Base-by-base conservation (phyloP, 2,888 invertebrate species). In the Phrixothrix hirtus region DNA sequence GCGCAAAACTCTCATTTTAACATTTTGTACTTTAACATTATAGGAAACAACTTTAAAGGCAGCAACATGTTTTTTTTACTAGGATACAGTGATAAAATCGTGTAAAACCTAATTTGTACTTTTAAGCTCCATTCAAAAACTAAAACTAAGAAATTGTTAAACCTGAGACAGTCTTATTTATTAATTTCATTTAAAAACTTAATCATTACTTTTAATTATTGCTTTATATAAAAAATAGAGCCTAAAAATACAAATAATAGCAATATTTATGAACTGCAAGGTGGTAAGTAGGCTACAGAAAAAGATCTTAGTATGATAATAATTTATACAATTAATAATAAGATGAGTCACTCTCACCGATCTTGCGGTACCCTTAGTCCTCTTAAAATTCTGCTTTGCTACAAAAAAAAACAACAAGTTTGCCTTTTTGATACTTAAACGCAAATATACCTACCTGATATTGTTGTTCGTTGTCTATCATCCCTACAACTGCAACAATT, bases 371-470 rank as follows among this genome's bases (percentile, higher is more conserved):
- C 85, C 61, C 88, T 81, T 49, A 85, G 80, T 13, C 88, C 88
- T 62, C 85, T 82, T 29, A 89, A 79, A 43, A 89, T 83, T 81
- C 89, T 89, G 75, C 88, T 88, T 69, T 85, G 85, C 90, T 90
- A 80, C 1, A 83, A 83, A 69, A 65, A 65, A 61, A 61, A n/a
- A n/a, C n/a, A n/a, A n/a, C n/a, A n/a, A n/a, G n/a, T n/a, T n/a
- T n/a, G n/a, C n/a, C n/a, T n/a, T n/a, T 16, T 21, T 21, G 6
- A 14, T 15, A n/a, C n/a, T n/a, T n/a, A n/a, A n/a, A n/a, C n/a
- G n/a, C n/a, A n/a, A n/a, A n/a, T n/a, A n/a, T n/a, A n/a, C 64
- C 65, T 71, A 88, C 88, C 81, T 89, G 86, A 70, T 87, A 89
- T 71, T 92, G 89, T 27, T 79, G 77, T 58, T 91, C 89, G 5